Base-by-base conservation (phyloP, 2,888 invertebrate species). In the Panorpa germanica region DNA sequence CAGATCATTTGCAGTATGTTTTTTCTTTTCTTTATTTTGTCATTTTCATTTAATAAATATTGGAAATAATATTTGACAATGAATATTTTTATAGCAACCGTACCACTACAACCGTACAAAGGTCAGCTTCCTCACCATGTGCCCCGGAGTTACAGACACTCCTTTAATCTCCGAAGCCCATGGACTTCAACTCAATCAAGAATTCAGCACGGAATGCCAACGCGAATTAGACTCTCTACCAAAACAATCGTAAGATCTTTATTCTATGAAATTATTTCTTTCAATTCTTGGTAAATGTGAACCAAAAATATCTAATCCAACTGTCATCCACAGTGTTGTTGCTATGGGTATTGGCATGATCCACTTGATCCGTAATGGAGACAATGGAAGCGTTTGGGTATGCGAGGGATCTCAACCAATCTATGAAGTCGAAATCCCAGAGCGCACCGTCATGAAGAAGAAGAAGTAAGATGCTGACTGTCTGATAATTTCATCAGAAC, bases 331-430 rank as follows among this genome's bases (percentile, higher is more conserved):
- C n/a, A n/a, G 12, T 21, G 18, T 17, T 16, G 19, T 7, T 22
- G n/a, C n/a, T n/a, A n/a, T n/a, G n/a, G n/a, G n/a, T n/a, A n/a
- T n/a, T 34, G 53, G 49, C 9, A 42, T 55, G 45, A 37, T 52
- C 17, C 45, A 43, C 3, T 28, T 55, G 30, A 44, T 56, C n/a
- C 43, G 40, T 30, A 49, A 47, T 23, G 61, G 55, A 4, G 50
- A 53, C 8, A 61, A 56, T 42, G 63, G 61, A 2, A 58, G 60
- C 3, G 57, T 60, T 1, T 65, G 64, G 64, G 47, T 60, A 14
- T 50, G 56, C 12, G 60, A 63, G 44, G 61, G 54, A 3, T 48
- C 45, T 0, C 43, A 50, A 31, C 53, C 54, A 3, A 46, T 50
- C 22, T 48, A 46, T 33, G 43, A 52, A 40, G 46, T 51, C 42